Conservation (phyloP, 1,140 invertebrate species). For the Contarinia nasturtii region DNA sequence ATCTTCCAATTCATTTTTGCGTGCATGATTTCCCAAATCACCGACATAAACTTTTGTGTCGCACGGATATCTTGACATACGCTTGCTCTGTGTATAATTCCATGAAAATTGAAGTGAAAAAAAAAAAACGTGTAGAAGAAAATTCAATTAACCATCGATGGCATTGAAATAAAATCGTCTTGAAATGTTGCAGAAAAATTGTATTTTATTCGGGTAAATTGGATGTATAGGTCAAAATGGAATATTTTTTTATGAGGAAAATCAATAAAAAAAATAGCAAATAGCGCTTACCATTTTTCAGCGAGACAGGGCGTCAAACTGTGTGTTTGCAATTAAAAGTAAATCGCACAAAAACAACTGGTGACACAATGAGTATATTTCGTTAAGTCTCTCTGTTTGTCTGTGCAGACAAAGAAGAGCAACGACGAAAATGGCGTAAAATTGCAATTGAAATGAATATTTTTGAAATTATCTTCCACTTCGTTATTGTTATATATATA, state of each 20-base stretch:
- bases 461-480: neutral
- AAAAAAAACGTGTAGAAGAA: neutral
- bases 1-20: constrained; percentile 79
- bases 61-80: constrained; percentile 55
- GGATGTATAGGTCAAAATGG: no score
- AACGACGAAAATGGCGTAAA: neutral
- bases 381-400: neutral
- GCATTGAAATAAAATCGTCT: no score
- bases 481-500: no score
- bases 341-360: neutral
- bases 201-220: no score
- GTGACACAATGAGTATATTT: neutral
- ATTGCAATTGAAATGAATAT: neutral
- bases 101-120: neutral
- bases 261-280: constrained; percentile 1
- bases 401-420: neutral
- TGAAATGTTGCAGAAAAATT: no score
- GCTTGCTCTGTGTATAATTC: constrained; percentile 5
- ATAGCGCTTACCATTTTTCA: neutral
- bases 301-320: neutral
- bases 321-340: neutral
- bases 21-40: constrained; percentile 74
- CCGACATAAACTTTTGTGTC: constrained; percentile 96
- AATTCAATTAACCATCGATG: no score
- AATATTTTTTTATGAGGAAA: neutral